Evolutionary conservation across 2,113 vertebrate genomes (phyloP), one percentile per base, ranked within the genome.

Genomic region (Atractosteus spatula): DNA sequence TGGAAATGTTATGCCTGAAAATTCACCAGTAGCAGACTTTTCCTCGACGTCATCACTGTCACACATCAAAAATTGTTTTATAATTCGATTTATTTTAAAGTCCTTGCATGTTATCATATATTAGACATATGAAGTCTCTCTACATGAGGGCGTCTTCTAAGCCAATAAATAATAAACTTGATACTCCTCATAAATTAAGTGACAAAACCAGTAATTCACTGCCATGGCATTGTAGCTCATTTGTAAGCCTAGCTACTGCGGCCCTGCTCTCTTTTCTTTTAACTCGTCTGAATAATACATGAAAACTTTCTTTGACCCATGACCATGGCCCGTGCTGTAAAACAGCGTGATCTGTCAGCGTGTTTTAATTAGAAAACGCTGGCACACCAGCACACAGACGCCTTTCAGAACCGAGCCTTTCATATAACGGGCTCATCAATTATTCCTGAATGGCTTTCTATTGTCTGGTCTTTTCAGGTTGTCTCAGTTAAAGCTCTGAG

Each of bases 311-410:
- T 43, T 80, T 85, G 78, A 85, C 80, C 86, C 80, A 64, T 75
- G 81, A 78, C 84, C 65, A 66, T 4, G 71, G 41, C n/a, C n/a
- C 70, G 73, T 80, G 56, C 73, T 47, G 62, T 73, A 69, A 77
- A 81, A 82, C 71, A 59, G 78, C 78, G 77, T 82, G 71, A 80
- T 82, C 82, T 81, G 78, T 88, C 84, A 82, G 64, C 77, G 10
- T 80, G 72, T 76, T 68, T 87, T 89, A 84, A 88, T 86, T 83
- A 83, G 81, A 65, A 73, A 66, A 67, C 51, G n/a, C 7, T 42
- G 51, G 16, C 55, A 16, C 67, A 12, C n/a, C 45, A 71, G 55
- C 70, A 68, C 70, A 78, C 69, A 69, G 61, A 42, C 43, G 13
- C 59, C 80, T 83, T 77, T 80, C 71, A 78, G 42, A 44, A 78